Evolutionary conservation across 2,888 invertebrate species (phyloP).

Genomic region (Abrostola triplasia): DNA sequence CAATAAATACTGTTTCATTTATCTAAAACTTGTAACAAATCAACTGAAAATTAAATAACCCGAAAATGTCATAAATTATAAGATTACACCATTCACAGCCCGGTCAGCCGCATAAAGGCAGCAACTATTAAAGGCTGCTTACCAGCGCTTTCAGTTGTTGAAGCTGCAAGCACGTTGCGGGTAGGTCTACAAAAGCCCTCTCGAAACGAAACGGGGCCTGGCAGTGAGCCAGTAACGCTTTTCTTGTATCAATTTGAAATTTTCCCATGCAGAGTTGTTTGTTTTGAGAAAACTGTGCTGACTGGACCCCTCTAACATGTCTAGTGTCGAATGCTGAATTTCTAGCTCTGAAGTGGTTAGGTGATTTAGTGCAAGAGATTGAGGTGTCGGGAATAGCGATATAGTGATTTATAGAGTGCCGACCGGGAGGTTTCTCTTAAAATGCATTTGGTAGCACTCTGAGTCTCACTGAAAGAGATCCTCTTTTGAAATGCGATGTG

Average conservation of each 20-base stretch:
- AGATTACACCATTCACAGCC: slow-evolving; percentile 29
- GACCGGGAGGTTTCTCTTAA: slow-evolving; percentile 9
- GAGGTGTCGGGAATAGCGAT: slow-evolving; percentile 5
- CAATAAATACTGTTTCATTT: no score
- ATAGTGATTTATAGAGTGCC: slow-evolving; percentile 21
- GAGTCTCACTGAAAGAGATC: neutral
- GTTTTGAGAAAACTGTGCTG: slow-evolving; percentile 50
- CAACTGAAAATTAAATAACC: slow-evolving; percentile 1
- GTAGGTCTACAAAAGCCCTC: slow-evolving; percentile 69
- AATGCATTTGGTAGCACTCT: neutral
- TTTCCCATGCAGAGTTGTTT: slow-evolving; percentile 54
- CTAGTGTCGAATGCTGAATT: slow-evolving; percentile 26
- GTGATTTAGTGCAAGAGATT: slow-evolving; percentile 14
- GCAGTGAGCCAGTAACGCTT: slow-evolving; percentile 66
- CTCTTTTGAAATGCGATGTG: slow-evolving; percentile 4
- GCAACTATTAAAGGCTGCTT: slow-evolving; percentile 60
- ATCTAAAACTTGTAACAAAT: neutral
- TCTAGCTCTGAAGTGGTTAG: slow-evolving; percentile 5
- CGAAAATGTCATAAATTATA: slow-evolving; percentile 25
- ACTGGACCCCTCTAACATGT: slow-evolving; percentile 30
- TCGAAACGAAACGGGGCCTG: slow-evolving; percentile 66
- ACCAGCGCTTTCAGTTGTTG: slow-evolving; percentile 64
- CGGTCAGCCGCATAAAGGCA: slow-evolving; percentile 56
- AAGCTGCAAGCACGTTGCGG: slow-evolving; percentile 56
- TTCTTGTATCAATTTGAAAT: slow-evolving; percentile 71